Percentiles rank a stretch among this genome's conserved stretches.
Evolutionary conservation across 2,113 vertebrate genomes (phyloP).

Genomic region (Megaceryle maxima): DNA sequence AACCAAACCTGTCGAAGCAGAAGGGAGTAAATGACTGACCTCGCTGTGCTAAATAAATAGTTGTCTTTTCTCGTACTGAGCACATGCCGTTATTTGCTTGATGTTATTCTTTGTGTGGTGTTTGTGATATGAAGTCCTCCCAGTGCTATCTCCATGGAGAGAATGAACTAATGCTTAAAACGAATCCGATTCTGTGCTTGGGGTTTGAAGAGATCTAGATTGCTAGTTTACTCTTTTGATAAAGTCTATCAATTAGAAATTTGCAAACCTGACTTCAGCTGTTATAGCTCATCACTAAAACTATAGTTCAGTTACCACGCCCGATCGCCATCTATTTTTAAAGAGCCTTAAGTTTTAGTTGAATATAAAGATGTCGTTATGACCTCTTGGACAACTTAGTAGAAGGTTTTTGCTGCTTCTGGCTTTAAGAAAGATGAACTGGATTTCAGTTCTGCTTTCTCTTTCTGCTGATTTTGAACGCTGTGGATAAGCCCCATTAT

Average conservation of each 20-base stretch:
- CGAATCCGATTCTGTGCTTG: not conserved
- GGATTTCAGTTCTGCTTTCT: not conserved
- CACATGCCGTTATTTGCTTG: slow-evolving; percentile 55
- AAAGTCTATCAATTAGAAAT: not conserved
- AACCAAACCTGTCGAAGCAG: not conserved
- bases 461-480: not conserved
- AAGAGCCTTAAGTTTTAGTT: not conserved
- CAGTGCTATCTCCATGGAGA: not conserved
- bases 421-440: not conserved
- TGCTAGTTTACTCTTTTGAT: slow-evolving; percentile 65
- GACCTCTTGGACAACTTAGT: not conserved
- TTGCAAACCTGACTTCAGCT: not conserved
- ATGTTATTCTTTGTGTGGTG: slow-evolving; percentile 57
- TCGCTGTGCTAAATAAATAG: slow-evolving; percentile 69
- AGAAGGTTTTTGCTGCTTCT: slow-evolving; percentile 5
- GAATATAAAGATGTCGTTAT: not conserved
- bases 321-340: not conserved
- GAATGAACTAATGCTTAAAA: not conserved
- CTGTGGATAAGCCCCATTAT: not conserved
- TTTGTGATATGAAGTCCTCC: slow-evolving; percentile 41
- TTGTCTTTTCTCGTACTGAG: slow-evolving; percentile 52
- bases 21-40: slow-evolving; percentile 29
- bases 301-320: not conserved
- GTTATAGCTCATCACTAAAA: not conserved
- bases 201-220: slow-evolving; percentile 62